A percentile compares a stretch with the other conserved stretches of the same genome.
Evolutionary conservation across 1,140 invertebrate species (phyloP).

Genomic region (Gryon sp.): DNA sequence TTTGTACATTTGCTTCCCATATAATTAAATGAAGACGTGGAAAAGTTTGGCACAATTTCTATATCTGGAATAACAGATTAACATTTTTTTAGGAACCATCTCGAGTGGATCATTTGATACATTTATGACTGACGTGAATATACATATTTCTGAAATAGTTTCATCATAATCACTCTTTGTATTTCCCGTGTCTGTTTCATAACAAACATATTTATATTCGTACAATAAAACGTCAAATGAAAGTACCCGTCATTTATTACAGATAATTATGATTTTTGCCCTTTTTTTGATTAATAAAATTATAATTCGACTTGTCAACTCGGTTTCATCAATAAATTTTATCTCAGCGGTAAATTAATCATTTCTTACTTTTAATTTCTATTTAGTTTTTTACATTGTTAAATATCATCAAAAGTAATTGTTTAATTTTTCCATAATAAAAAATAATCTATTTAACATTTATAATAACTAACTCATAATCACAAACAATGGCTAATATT

Average conservation of each 20-base stretch:
- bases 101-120: not conserved
- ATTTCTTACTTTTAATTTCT: no score
- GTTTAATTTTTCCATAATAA: no score
- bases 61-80: not conserved
- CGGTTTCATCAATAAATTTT: no score
- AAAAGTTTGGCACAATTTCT: not conserved
- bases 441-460: no score
- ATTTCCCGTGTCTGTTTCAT: not conserved
- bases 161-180: not conserved
- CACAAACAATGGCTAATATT: no score
- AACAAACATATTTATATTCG: slow-evolving; percentile 14
- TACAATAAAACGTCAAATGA: slow-evolving; percentile 5
- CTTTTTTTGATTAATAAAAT: not conserved
- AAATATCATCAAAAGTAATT: no score
- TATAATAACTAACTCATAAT: no score
- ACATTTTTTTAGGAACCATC: not conserved
- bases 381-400: no score
- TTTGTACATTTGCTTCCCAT: not conserved
- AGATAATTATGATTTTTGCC: slow-evolving; percentile 1
- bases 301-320: no score
- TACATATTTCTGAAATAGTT: slow-evolving; percentile 6
- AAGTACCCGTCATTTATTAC: no score
- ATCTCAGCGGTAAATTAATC: no score
- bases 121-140: slow-evolving; percentile 18
- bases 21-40: not conserved